phyloP scores from a whole-genome alignment of 2,113 vertebrate genomes.

The Progne subis region DNA sequence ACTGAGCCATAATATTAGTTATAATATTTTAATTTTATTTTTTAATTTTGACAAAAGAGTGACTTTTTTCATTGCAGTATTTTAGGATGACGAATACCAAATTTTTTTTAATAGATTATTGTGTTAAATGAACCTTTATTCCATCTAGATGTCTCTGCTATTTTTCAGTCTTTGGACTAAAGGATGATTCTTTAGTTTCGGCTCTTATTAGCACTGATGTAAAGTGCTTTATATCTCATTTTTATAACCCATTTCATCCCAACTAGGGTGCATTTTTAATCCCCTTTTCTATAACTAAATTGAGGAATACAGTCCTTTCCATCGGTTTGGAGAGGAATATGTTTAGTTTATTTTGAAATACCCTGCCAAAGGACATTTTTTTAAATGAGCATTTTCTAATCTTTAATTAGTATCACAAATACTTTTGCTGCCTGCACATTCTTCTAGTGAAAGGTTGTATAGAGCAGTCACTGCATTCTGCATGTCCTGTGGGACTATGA shows the following conservation, averaged over 20 bases:
- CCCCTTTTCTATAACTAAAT: neutral
- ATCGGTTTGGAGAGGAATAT: neutral
- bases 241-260: neutral
- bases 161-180: neutral
- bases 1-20: neutral
- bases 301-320: neutral
- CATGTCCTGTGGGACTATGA: neutral
- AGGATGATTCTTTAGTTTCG: neutral
- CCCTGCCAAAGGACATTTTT: neutral
- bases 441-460: neutral
- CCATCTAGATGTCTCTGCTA: neutral
- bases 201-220: neutral
- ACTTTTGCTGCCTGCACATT: constrained; percentile 4
- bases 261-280: neutral
- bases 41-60: neutral
- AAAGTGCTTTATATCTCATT: neutral
- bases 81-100: neutral
- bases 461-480: neutral
- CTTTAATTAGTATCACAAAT: constrained; percentile 50
- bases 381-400: constrained; percentile 27
- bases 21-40: neutral
- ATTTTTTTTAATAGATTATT: rapidly evolving
- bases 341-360: neutral
- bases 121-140: neutral
- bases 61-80: neutral